Evolutionary conservation across 2,797 vertebrate species (phyloP), one percentile per base, ranked within the genome.

Genomic region (Neosilurus hyrtlii): DNA sequence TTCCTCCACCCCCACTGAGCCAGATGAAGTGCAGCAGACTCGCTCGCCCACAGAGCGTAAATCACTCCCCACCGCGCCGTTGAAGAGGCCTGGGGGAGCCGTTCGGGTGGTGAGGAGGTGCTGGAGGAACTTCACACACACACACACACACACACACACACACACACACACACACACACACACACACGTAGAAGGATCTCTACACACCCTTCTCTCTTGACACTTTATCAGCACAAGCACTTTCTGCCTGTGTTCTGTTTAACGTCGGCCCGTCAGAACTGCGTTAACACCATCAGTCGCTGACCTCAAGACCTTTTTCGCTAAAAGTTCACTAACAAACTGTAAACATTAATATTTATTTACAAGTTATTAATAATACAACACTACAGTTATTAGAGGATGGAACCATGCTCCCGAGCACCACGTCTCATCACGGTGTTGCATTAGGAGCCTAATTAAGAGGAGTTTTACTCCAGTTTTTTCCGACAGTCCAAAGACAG

Each of bases 11-110:
- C 73, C 77, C 82, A 65, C 84, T 16, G 68, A 73, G 68, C 76
- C 73, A 80, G 82, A 86, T 86, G 85, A 88, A 88, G 86, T 88
- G 82, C 82, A 66, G 74, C 65, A 76, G 80, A 84, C 79, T 82
- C n/a, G 86, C 86, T 86, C 81, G 79, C 82, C 86, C 84, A 79
- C 83, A 74, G 65, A 54, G 65, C 35, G 84, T 89, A 89, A 89
- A 89, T 89, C 86, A 88, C 81, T 84, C 84, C 22, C 78, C 62
- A 79, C 74, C 26, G 70, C 11, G 20, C 81, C 49, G 76, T 57
- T 79, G 82, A 86, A 80, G 82, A 84, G 84, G 54, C 72, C 71
- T 49, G 18, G 66, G 84, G 84, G 86, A 86, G 84, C 63, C 20
- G 79, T 85, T 67, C 24, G 76, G 82, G 66, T 30, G 77, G 71